Evolutionary conservation across 2,113 vertebrate species (phyloP), one percentile per base, ranked within the genome.

Genomic region (Oncorhynchus kisutch): DNA sequence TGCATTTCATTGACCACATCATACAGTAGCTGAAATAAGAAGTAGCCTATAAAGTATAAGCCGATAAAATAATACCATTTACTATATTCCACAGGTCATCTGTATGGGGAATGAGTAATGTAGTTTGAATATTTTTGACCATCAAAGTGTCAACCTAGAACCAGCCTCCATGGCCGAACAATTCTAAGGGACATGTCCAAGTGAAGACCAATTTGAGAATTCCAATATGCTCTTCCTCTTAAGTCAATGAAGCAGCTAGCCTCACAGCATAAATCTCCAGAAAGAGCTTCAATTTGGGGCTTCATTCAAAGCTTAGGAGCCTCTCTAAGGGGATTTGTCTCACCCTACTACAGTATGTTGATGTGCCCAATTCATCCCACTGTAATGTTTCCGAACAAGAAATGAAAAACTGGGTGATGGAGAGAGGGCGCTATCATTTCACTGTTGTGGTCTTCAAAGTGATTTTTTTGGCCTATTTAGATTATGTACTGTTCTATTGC

Each of bases 81-180:
- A 11, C 11, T 45, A 45, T 45, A 45, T 45, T 45, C 9, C 39
- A 45, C 8, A 45, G 8, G 39, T 45, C 39, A 2, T 45, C 39
- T 45, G 39, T 45, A 45, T 39, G 9, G 39, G 39, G 39, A 39
- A 57, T 16, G 12, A 57, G 51, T 16, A 57, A 57, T 57, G 24
- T 31, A 29, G 66, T 27, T 57, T 27, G 25, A 75, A 77, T 75
- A 31, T 39, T 39, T 78, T 67, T 77, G 73, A 24, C 74, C 82
- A 76, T 78, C 75, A 80, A 67, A 39, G 77, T 78, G 69, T 74
- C 77, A 78, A 39, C 62, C 75, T 72, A 82, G 49, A 80, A 60
- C 73, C 74, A 54, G 73, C 51, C 70, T 74, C 72, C 49, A 76
- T 18, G 45, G 25, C 70, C 71, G 73, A 18, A 22, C 24, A 78